Evolutionary conservation across 2,888 invertebrate species (phyloP), one percentile per base, ranked within the genome.

Genomic region (Pristionchus fissidentatus): DNA sequence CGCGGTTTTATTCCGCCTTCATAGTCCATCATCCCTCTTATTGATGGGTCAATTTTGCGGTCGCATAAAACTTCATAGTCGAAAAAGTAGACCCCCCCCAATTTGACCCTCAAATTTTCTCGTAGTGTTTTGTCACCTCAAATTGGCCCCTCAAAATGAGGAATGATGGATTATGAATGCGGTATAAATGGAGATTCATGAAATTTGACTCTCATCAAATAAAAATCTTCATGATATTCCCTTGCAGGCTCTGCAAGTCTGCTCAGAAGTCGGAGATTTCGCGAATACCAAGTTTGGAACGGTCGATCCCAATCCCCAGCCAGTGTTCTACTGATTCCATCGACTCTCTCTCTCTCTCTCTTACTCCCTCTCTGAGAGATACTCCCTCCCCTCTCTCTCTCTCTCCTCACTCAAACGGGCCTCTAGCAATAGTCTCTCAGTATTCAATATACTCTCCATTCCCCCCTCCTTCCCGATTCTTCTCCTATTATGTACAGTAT

Each of bases 181-280:
- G n/a, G n/a, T n/a, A n/a, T n/a, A n/a, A n/a, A n/a, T 13, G 60
- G n/a, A 60, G 26, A n/a, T 8, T 60, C 13, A 8, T 29, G 38
- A 8, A 46, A 13, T n/a, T n/a, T n/a, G n/a, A n/a, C 0, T n/a
- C 66, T 82, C 29, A 70, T 66, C 5, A 10, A 15, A 77, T 15
- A 15, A 10, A 73, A n/a, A 22, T 15, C 10, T 15, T 73, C 13
- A 73, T 73, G 73, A 73, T 43, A 3, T 1, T 79, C 41, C n/a
- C 26, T 70, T 82, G 1, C 32, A 82, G 82, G 82, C 70, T 15
- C 52, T 82, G 13, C 29, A 52, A 26, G 70, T 82, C 15, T 43
- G 46, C 22, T 55, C 66, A 26, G 82, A 82, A 82, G 82, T 82
- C n/a, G 82, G 82, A 49, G 82, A 82, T 41, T 13, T 82, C 19